Percentiles rank a stretch among this genome's conserved stretches.
phyloP scores from a whole-genome alignment of 2,888 invertebrate genomes.

The Agriotes lineatus region DNA sequence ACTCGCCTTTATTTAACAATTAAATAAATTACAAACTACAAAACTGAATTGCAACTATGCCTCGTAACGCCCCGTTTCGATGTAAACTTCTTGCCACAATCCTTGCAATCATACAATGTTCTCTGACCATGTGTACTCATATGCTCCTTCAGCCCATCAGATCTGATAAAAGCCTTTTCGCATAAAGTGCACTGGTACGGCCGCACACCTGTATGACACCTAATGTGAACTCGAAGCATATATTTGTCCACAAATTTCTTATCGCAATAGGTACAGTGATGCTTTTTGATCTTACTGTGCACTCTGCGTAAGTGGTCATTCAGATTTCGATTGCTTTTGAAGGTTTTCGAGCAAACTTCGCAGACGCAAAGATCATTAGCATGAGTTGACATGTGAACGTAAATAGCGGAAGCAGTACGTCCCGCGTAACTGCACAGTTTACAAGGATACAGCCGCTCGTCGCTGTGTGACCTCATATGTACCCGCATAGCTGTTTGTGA shows the following conservation, averaged over 20 bases:
- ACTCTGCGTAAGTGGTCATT: constrained; percentile 57
- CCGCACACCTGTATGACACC: constrained; percentile 57
- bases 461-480: constrained; percentile 56
- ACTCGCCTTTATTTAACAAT: too few species aligned
- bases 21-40: too few species aligned
- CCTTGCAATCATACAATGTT: constrained; percentile 52
- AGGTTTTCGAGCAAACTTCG: constrained; percentile 57
- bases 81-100: constrained; percentile 56
- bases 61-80: constrained; percentile 55
- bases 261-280: constrained; percentile 56
- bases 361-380: constrained; percentile 56
- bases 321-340: constrained; percentile 57
- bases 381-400: constrained; percentile 58
- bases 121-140: constrained; percentile 53
- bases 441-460: constrained; percentile 55
- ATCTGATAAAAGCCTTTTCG: constrained; percentile 56
- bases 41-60: constrained; percentile 52
- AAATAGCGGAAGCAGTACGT: constrained; percentile 58
- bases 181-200: constrained; percentile 57
- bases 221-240: constrained; percentile 55
- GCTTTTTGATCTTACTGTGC: constrained; percentile 55
- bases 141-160: constrained; percentile 58
- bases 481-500: constrained; percentile 54
- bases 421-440: constrained; percentile 56
- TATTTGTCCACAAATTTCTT: constrained; percentile 58